phyloP scores from a whole-genome alignment of 2,888 invertebrate species.

The Oscheius sp. region DNA sequence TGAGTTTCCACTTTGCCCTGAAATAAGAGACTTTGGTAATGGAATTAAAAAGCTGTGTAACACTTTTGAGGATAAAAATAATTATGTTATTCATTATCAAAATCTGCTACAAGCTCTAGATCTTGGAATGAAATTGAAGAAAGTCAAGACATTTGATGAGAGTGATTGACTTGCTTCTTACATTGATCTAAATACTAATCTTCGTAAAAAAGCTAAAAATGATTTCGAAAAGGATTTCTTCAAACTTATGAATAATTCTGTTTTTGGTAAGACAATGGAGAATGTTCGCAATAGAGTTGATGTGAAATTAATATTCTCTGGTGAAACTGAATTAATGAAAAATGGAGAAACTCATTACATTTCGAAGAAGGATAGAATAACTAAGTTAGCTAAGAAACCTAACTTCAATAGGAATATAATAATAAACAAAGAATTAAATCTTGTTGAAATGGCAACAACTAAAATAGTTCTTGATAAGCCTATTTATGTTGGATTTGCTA shows the following conservation, averaged over 20 bases:
- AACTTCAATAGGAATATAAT: conserved; percentile 40
- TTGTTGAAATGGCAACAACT: conserved; percentile 47
- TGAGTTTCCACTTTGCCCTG: conserved; percentile 64
- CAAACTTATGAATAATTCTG: conserved; percentile 71
- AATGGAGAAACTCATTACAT: conserved; percentile 32
- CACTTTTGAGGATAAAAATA: conserved; percentile 42
- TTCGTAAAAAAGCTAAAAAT: conserved; percentile 55
- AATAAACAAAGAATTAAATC: conserved; percentile 38
- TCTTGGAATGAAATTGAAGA: conserved; percentile 34
- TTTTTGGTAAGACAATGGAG: conserved; percentile 72
- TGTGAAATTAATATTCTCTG: conserved; percentile 60
- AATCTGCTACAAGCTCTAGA: conserved; percentile 31
- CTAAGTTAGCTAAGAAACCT: conserved; percentile 40
- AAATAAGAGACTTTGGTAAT: conserved; percentile 40
- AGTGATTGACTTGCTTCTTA: conserved; percentile 30
- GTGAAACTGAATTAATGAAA: conserved; percentile 25
- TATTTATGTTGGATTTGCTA: conserved; percentile 43
- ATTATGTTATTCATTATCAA: conserved; percentile 50
- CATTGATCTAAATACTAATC: conserved; percentile 41
- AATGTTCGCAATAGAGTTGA: conserved; percentile 71
- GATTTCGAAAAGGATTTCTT: conserved; percentile 71
- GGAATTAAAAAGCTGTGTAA: conserved; percentile 42
- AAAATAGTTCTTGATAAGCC: conserved; percentile 37
- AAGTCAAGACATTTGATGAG: conserved; percentile 54
- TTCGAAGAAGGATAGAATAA: conserved; percentile 31